Evolutionary conservation across 2,797 vertebrate genomes (phyloP).

Genomic region (Tiaroga cobitis): DNA sequence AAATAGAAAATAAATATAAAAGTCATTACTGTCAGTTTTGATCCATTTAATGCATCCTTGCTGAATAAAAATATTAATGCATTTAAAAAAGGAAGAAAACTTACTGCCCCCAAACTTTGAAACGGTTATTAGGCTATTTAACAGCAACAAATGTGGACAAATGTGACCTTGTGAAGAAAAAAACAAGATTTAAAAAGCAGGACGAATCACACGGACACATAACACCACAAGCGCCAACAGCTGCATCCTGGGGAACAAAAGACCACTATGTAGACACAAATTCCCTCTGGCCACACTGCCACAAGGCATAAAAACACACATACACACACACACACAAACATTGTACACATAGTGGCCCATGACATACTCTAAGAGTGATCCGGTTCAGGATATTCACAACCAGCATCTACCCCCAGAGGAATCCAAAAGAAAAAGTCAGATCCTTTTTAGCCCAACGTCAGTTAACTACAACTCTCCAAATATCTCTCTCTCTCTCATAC

Average conservation of each 20-base stretch:
- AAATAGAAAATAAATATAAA: no score
- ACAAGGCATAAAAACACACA: constrained; percentile 3
- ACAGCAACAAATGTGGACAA: not conserved
- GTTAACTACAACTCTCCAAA: constrained; percentile 30
- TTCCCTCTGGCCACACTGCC: constrained; percentile 31
- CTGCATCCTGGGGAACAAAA: constrained; percentile 49
- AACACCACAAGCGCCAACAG: constrained; percentile 40
- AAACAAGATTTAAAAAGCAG: not conserved
- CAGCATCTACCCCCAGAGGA: constrained; percentile 19
- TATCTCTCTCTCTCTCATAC: constrained; percentile 1
- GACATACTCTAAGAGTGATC: not conserved
- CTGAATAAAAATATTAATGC: not conserved
- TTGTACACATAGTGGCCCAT: not conserved
- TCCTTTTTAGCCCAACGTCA: constrained; percentile 1
- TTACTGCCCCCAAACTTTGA: not conserved
- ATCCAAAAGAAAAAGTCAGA: constrained; percentile 14
- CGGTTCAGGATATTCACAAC: not conserved
- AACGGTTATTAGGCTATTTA: not conserved
- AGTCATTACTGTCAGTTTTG: not conserved
- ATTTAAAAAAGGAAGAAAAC: not conserved
- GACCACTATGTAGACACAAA: constrained; percentile 43
- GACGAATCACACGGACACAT: not conserved
- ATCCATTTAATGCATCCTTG: not conserved
- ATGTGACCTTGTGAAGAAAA: constrained; percentile 11
- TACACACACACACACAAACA: not conserved